These are phyloP conservation scores for Crocodylus rhombifer DNA, from an alignment of 2,797 vertebrate species.

Conservation along the genomic window DNA sequence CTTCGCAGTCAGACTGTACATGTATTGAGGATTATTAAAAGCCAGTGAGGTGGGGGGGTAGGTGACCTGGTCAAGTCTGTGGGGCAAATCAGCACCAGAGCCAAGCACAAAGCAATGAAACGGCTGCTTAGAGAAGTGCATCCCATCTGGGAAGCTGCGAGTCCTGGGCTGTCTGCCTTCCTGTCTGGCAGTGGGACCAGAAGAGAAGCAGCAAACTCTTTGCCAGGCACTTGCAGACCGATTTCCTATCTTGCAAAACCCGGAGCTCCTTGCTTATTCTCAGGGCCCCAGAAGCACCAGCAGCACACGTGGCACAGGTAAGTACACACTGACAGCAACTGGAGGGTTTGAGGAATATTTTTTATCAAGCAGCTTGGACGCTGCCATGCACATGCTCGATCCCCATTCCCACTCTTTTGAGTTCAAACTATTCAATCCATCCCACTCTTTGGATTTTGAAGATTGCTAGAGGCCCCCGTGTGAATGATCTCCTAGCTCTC, in stretches of 20 bases:
- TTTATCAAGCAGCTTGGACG: neutral
- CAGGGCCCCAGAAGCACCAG: neutral
- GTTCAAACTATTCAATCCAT: neutral
- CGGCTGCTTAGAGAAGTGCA: neutral
- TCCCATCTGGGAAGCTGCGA: neutral
- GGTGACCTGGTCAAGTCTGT: neutral
- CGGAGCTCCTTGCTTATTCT: neutral
- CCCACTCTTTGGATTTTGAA: neutral
- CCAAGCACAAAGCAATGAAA: neutral
- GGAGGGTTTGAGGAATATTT: neutral
- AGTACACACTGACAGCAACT: too few relatives aligned
- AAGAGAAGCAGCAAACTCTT: neutral
- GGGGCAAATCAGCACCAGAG: constrained; percentile 17
- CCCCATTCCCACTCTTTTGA: neutral
- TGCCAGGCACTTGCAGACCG: neutral
- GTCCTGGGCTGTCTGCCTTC: neutral
- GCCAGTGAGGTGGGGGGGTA: neutral
- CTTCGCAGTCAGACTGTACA: constrained; percentile 26
- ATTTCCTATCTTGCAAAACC: neutral
- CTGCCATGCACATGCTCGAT: neutral
- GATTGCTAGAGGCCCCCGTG: neutral
- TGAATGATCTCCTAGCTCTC: neutral
- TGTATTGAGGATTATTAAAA: constrained; percentile 55
- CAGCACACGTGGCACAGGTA: neutral
- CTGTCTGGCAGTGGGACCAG: neutral